A percentile compares a stretch with the other conserved stretches of the same genome.
These are phyloP conservation scores for Pipistrellus pygmaeus DNA, from an alignment of 2,797 vertebrate genomes.

Conservation along the genomic window DNA sequence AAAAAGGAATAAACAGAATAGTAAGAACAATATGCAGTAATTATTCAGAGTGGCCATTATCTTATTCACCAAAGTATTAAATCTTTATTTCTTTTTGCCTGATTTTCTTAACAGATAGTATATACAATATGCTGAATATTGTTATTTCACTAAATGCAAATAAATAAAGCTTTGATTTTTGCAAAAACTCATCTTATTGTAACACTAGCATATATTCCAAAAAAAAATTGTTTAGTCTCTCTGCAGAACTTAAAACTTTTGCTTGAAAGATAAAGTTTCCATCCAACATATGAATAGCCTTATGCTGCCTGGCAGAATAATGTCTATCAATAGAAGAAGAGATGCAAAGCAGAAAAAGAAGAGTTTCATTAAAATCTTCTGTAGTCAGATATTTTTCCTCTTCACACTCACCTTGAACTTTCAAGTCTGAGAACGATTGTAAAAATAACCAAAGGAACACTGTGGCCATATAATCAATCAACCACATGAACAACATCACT, in stretches of 20 bases:
- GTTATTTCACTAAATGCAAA: background rate
- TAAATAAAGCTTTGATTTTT: conserved; percentile 42
- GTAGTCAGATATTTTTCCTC: background rate
- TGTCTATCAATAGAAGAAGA: background rate
- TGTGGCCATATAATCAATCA: background rate
- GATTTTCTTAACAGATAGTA: background rate
- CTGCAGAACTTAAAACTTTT: conserved; percentile 12
- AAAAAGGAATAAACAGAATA: background rate
- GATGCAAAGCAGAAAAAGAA: background rate
- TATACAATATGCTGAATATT: background rate
- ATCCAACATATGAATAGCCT: background rate
- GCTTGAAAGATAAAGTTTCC: background rate
- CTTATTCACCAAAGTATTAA: background rate
- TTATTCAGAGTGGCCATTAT: background rate
- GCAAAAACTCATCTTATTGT: background rate
- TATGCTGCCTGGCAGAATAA: background rate
- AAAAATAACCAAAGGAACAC: conserved; percentile 33
- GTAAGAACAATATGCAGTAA: background rate
- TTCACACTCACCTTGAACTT: conserved; percentile 1
- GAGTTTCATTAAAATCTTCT: background rate
- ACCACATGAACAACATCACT: background rate
- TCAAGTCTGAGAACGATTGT: background rate
- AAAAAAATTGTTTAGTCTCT: background rate
- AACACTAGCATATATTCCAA: background rate
- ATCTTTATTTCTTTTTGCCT: background rate